These are phyloP conservation scores for Sclerodermus sp. DNA, from an alignment of 2,888 invertebrate genomes.

Conservation along the genomic window DNA sequence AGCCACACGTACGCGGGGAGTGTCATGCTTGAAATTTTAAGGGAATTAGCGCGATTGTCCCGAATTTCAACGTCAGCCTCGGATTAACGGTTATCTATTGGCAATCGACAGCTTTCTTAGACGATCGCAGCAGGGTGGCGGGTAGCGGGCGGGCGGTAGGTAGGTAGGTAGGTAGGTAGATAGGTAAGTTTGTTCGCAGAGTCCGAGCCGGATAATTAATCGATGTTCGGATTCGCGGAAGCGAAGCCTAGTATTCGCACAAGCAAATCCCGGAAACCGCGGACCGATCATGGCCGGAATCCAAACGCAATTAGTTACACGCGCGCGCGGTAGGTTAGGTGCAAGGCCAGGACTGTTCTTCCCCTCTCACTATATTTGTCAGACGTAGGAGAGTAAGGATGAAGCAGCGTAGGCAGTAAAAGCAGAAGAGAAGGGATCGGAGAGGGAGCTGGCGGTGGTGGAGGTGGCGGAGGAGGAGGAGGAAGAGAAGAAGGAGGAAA, in stretches of 20 bases:
- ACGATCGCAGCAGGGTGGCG: slow-evolving; percentile 2
- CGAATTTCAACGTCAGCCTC: neutral
- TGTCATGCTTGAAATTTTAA: too few species aligned
- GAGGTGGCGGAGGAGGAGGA: too few species aligned
- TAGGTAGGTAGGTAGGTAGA: too few species aligned
- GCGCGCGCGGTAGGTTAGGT: slow-evolving; percentile 27
- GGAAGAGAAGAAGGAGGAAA: too few species aligned
- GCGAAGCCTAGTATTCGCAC: slow-evolving; percentile 27
- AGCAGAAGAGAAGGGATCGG: too few species aligned
- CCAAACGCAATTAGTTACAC: slow-evolving; percentile 42
- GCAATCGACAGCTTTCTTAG: neutral
- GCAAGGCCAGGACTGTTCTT: slow-evolving; percentile 21
- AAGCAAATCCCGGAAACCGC: slow-evolving; percentile 36
- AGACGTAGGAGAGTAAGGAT: neutral
- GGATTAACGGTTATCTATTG: neutral
- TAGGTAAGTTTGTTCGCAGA: too few species aligned
- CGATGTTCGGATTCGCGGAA: slow-evolving; percentile 35
- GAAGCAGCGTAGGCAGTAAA: too few species aligned
- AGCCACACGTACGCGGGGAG: too few species aligned
- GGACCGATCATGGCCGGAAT: slow-evolving; percentile 34
- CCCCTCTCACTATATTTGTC: slow-evolving; percentile 7
- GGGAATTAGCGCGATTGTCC: neutral
- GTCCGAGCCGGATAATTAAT: slow-evolving; percentile 30
- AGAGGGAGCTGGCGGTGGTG: too few species aligned
- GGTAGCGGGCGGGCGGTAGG: too few species aligned